These are phyloP conservation scores for Yoshiicerus persimilis DNA, from an alignment of 1,140 invertebrate genomes.

Conservation along the genomic window DNA sequence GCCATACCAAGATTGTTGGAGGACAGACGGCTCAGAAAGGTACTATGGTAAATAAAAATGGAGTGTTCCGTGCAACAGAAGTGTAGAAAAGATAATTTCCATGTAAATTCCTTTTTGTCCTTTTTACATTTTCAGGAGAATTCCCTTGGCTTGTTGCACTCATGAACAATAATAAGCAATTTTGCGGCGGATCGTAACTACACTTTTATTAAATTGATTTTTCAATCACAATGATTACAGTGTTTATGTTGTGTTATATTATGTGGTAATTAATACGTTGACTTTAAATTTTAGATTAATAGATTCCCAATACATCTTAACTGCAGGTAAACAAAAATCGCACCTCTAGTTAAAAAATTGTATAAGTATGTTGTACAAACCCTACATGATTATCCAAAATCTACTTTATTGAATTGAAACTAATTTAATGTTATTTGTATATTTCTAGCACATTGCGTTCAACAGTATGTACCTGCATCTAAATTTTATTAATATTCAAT, in stretches of 20 bases:
- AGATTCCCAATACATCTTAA: background rate
- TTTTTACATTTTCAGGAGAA: background rate
- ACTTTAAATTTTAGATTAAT: background rate
- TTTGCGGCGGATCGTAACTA: conserved; percentile 39
- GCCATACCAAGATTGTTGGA: conserved; percentile 21
- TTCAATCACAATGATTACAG: background rate
- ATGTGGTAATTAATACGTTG: background rate
- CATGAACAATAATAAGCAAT: conserved; percentile 33
- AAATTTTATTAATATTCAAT: background rate
- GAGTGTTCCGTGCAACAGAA: too few relatives aligned
- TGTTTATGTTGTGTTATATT: background rate
- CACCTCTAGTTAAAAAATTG: background rate
- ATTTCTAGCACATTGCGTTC: conserved; percentile 22
- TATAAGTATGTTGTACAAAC: background rate
- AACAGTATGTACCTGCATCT: background rate
- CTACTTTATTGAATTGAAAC: background rate
- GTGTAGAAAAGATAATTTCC: too few relatives aligned
- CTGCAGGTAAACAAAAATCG: background rate
- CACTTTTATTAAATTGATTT: background rate
- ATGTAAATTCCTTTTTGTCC: background rate
- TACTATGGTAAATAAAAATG: background rate
- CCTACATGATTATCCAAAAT: too few relatives aligned
- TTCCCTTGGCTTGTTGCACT: conserved; percentile 33
- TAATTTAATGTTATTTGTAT: background rate
- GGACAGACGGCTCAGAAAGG: conserved; percentile 14